Base-by-base conservation (phyloP, 2,888 invertebrate species). In the Candidula unifasciata region DNA sequence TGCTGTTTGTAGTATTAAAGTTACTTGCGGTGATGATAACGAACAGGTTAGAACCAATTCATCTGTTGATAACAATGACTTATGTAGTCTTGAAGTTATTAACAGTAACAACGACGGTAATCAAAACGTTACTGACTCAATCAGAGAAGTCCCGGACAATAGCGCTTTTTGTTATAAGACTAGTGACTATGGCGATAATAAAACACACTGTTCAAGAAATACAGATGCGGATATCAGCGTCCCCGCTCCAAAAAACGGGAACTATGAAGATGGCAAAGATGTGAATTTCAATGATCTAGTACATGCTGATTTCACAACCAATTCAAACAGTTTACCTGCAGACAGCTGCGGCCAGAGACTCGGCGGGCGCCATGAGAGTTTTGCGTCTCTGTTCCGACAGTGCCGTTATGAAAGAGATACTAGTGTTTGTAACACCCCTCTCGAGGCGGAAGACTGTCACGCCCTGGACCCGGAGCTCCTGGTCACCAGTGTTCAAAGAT, bases 331-430 rank as follows among this genome's bases (percentile, higher is more conserved):
- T 13, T 35, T 33, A 24, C 30, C 44, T 37, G 37, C n/a, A 37
- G 5, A 37, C 6, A 24, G 30, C 16, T 54, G 3, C 13, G 10
- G 21, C 24, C 35, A 57, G 57, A 30, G 78, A 27, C 52, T 10
- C 33, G 78, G 16, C 60, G 8, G n/a, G n/a, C n/a, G n/a, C n/a
- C n/a, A n/a, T n/a, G n/a, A 21, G 5, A 60, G 77, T 30, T 77
- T 77, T 30, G 54, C 57, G 16, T 24, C 37, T 21, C 77, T 77
- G n/a, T 77, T 77, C 57, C 30, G 44, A 21, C 78, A 60, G 8
- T 60, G 57, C 35, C 78, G 78, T 33, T 27, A 27, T 30, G 78
- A 78, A 30, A 2, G 78, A 33, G 76, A 76, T 30, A 37, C 71
- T 35, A 71, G 37, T 35, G 71, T 27, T 37, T 16, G 35, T n/a